Base-by-base conservation (phyloP, 2,113 vertebrate species). In the Heloderma charlesbogerti region DNA sequence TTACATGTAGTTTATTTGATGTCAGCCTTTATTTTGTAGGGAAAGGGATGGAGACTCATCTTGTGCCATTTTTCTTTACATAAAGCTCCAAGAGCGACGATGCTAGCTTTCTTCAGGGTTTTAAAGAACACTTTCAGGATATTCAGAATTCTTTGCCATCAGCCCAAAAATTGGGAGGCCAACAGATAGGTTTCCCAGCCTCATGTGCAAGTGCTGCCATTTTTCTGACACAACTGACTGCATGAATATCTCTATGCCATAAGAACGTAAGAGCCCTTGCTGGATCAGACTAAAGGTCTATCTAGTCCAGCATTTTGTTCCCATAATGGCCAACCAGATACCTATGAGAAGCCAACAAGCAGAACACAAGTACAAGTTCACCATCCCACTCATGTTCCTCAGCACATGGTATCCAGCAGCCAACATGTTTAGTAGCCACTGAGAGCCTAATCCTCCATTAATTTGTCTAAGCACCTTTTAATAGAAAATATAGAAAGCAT, bases 1-100 rank as follows among this genome's bases (percentile, higher is more conserved):
- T 85, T 92, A 89, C 81, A 88, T 92, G 12, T 27, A 37, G 86
- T 69, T 90, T 75, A 57, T 84, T 48, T 45, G 20, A 78, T 63
- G 60, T 83, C 22, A 77, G 25, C 7, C 45, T 69, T 88, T n/a
- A 45, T 77, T 89, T 74, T 9, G 82, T 85, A 77, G 37, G n/a
- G 77, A 71, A 88, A 60, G 93, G 89, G 16, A 75, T 57, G 71
- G 67, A 86, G 1, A 1, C 12, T 91, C 29, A 27, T 45, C 29
- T 88, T 84, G 60, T 74, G 51, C 6, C 87, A 13, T 29, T 16
- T 9, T 48, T 31, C 15, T 90, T 85, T 1, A 10, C 18, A 43
- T 87, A 90, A 74, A n/a, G 7, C 57, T 89, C 75, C 27, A 27
- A 8, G 60, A 86, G 82, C 63, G 0, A 0, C 87, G 51, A 80